These are phyloP conservation scores for Caradrina kadenii DNA, from an alignment of 2,888 invertebrate species.

Conservation along the genomic window DNA sequence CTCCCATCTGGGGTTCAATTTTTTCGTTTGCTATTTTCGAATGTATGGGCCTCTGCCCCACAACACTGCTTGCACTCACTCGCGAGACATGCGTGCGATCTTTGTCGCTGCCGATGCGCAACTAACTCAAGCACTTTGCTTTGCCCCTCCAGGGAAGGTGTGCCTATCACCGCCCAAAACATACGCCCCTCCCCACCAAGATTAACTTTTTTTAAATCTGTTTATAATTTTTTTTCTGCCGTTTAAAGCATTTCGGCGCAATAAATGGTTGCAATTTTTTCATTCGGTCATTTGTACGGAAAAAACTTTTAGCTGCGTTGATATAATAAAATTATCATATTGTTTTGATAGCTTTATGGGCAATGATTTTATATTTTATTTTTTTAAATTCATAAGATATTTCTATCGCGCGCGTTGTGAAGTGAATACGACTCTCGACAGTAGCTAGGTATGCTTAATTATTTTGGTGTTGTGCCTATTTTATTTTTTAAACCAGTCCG, in stretches of 20 bases:
- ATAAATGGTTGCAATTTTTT: slow-evolving; percentile 65
- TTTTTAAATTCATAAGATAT: slow-evolving; percentile 40
- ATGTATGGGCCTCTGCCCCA: slow-evolving; percentile 88
- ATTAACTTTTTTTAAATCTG: slow-evolving; percentile 72
- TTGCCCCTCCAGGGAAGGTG: slow-evolving; percentile 71
- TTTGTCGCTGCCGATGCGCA: slow-evolving; percentile 85
- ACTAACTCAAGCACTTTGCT: slow-evolving; percentile 75
- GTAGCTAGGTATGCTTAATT: slow-evolving; percentile 17
- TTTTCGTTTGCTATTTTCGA: slow-evolving; percentile 89
- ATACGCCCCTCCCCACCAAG: slow-evolving; percentile 73
- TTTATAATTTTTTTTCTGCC: slow-evolving; percentile 75
- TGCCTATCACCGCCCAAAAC: slow-evolving; percentile 72
- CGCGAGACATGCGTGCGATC: slow-evolving; percentile 82
- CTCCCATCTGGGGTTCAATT: slow-evolving; percentile 96
- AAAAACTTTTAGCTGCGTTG: slow-evolving; percentile 52
- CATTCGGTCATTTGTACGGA: slow-evolving; percentile 58
- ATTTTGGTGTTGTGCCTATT: slow-evolving; percentile 13
- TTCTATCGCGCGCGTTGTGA: slow-evolving; percentile 25
- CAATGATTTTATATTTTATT: slow-evolving; percentile 41
- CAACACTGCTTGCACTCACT: slow-evolving; percentile 86
- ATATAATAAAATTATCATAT: slow-evolving; percentile 61
- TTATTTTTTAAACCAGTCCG: slow-evolving; percentile 27
- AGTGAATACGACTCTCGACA: slow-evolving; percentile 12
- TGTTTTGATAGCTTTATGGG: slow-evolving; percentile 58
- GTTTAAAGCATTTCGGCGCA: slow-evolving; percentile 69